A percentile compares a stretch with the other conserved stretches of the same genome.
Evolutionary conservation across 2,113 vertebrate species (phyloP).

Genomic region (Dissostichus mawsoni): DNA sequence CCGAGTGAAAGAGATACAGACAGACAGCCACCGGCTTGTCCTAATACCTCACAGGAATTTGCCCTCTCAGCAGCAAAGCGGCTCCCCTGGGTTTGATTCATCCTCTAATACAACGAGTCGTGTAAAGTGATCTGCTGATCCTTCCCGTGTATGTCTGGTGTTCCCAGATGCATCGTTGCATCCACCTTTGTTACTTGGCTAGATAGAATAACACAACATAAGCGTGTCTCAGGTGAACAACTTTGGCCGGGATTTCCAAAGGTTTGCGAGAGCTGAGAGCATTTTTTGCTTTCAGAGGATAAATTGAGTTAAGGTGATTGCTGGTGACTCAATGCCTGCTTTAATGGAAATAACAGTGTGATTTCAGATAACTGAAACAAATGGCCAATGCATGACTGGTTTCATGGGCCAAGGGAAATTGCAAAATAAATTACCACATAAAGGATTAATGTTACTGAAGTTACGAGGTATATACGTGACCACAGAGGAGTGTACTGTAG

Average conservation of each 20-base stretch:
- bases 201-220: constrained; percentile 53
- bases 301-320: constrained; percentile 23
- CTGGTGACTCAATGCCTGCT: not conserved
- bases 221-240: constrained; percentile 57
- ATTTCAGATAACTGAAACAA: constrained; percentile 10
- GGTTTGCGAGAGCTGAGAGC: constrained; percentile 45
- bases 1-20: constrained; percentile 52
- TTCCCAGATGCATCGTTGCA: not conserved
- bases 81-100: constrained; percentile 50
- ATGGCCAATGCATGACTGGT: constrained; percentile 28
- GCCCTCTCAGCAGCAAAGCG: constrained; percentile 43
- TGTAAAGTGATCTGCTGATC: constrained; percentile 52
- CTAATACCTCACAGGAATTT: constrained; percentile 60
- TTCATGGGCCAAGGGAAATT: constrained; percentile 33
- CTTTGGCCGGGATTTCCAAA: constrained; percentile 51
- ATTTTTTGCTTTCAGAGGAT: constrained; percentile 24
- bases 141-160: constrained; percentile 23
- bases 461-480: constrained; percentile 19
- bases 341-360: constrained; percentile 5
- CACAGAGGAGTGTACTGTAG: constrained; percentile 3
- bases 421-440: not conserved
- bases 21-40: constrained; percentile 51
- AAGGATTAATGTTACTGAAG: constrained; percentile 19
- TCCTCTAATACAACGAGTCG: constrained; percentile 31
- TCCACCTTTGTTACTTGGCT: constrained; percentile 35